Evolutionary conservation across 2,888 invertebrate genomes (phyloP), one percentile per base, ranked within the genome.

Genomic region (Alcis repandata): DNA sequence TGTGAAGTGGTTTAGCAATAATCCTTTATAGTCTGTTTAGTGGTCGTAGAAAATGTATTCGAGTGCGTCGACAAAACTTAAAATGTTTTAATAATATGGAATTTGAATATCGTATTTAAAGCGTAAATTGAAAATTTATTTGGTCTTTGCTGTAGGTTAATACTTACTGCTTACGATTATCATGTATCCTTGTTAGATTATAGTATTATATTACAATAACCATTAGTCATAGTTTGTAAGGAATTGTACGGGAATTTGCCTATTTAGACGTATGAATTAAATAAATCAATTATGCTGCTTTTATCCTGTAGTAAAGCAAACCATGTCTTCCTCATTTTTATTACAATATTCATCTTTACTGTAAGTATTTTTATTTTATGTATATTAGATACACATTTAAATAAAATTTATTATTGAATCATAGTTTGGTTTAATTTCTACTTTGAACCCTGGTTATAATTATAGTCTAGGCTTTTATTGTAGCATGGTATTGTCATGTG

Each of bases 241-340:
- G 1, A 10, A 15, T 48, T 43, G n/a, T 58, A 53, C n/a, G 67
- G 62, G 41, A 13, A n/a, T 7, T 1, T 27, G 22, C 20, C 6
- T 71, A 57, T 59, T 22, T 52, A 36, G 9, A n/a, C 20, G 11
- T 56, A 33, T 56, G 36, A 20, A 17, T 43, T 13, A 20, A 38
- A 41, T 32, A 33, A 53, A 53, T 48, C 19, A 36, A 15, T 6
- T 52, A 43, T 43, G 7, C 45, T 32, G 48, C 41, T 54, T 48
- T 49, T 61, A 46, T 38, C 20, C 4, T 54, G 38, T 51, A 33
- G 27, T 41, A 20, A 27, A 46, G 41, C 15, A 33, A 45, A 46
- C 32, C 22, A 59, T 41, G 61, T 61, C 61, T 61, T 61, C 61
- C 61, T 43, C 7, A 60, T 46, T 11, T 22, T 20, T 33, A 59